phyloP scores from a whole-genome alignment of 2,888 invertebrate species.

The Platerodrilus igneus region DNA sequence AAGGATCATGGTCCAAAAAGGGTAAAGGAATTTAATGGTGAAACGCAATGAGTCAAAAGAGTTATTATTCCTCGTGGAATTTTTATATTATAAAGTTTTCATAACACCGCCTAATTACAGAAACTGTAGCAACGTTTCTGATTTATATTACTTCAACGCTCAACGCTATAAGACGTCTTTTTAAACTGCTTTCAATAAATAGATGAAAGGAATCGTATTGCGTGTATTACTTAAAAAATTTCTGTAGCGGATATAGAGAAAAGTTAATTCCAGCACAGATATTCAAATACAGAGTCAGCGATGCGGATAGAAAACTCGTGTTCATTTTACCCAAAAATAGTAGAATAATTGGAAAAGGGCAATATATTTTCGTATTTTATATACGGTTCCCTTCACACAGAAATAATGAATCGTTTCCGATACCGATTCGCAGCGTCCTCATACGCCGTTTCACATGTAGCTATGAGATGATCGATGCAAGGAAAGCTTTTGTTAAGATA shows the following conservation, averaged over 20 bases:
- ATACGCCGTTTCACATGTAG: conserved; percentile 10
- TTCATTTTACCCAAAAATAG: conserved; percentile 11
- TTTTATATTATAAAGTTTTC: too few relatives aligned
- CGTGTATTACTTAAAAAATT: not conserved
- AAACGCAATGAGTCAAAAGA: too few relatives aligned
- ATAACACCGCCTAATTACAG: too few relatives aligned
- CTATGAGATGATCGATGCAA: conserved; percentile 11
- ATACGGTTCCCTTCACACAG: conserved; percentile 12
- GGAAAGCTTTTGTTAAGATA: conserved; percentile 9
- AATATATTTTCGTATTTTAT: conserved; percentile 13
- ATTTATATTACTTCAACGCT: too few relatives aligned
- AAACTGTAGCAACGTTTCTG: too few relatives aligned
- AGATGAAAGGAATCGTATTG: not conserved
- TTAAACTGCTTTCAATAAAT: too few relatives aligned
- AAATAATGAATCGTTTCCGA: conserved; percentile 14
- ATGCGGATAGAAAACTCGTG: conserved; percentile 3
- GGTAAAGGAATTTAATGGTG: too few relatives aligned
- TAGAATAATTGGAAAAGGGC: conserved; percentile 10
- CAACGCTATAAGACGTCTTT: too few relatives aligned
- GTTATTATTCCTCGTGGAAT: too few relatives aligned
- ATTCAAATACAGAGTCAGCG: conserved; percentile 2
- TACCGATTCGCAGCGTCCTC: conserved; percentile 10
- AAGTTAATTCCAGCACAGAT: not conserved
- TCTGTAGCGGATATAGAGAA: too few relatives aligned
- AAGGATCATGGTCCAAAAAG: too few relatives aligned